These are phyloP conservation scores for Limanda limanda DNA, from an alignment of 2,113 vertebrate species.

Conservation along the genomic window DNA sequence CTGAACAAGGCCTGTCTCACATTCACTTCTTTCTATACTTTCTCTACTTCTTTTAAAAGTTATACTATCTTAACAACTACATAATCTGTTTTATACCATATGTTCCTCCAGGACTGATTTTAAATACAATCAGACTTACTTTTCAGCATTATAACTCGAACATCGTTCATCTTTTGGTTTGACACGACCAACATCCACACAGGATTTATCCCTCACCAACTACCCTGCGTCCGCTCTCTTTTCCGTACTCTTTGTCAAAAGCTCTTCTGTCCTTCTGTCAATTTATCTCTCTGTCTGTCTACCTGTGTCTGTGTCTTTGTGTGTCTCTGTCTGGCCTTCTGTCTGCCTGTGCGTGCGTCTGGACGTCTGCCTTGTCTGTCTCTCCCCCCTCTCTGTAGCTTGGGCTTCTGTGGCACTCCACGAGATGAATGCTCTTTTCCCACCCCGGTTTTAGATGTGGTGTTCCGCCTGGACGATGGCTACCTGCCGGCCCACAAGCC, in stretches of 20 bases:
- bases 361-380: slow-evolving; percentile 72
- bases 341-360: slow-evolving; percentile 62
- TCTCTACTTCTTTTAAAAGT: slow-evolving; percentile 13
- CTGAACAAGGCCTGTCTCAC: slow-evolving; percentile 13
- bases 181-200: slow-evolving; percentile 15
- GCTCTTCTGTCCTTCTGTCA: slow-evolving; percentile 68
- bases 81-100: neutral
- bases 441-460: slow-evolving; percentile 89
- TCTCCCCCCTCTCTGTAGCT: slow-evolving; percentile 81
- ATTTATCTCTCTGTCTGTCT: slow-evolving; percentile 79
- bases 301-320: slow-evolving; percentile 74
- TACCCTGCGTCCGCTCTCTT: slow-evolving; percentile 40
- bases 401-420: slow-evolving; percentile 85
- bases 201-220: slow-evolving; percentile 25
- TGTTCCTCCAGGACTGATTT: neutral
- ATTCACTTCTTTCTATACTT: slow-evolving; percentile 11
- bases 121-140: neutral
- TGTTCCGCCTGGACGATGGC: slow-evolving; percentile 88
- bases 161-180: slow-evolving; percentile 14
- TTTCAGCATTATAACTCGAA: neutral
- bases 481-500: slow-evolving; percentile 90
- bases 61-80: too few species aligned
- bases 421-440: slow-evolving; percentile 86
- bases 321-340: slow-evolving; percentile 64
- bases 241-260: slow-evolving; percentile 64